Evolutionary conservation across 1,140 invertebrate species (phyloP).

Genomic region (Tetragnatha versicolor): DNA sequence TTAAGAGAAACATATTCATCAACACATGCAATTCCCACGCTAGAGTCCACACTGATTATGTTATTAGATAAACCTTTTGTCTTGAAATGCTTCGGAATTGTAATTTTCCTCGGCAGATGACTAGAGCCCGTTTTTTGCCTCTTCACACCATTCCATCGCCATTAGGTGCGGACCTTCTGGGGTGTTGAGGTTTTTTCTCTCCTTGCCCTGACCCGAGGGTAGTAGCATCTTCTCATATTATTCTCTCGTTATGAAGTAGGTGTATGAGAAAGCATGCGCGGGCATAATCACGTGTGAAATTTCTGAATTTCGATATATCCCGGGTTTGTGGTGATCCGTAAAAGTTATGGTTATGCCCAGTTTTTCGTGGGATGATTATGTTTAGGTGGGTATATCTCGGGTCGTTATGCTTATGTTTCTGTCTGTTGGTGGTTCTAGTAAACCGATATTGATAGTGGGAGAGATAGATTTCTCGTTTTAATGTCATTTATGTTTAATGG

Average conservation of each 20-base stretch:
- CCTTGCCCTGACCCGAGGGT: not conserved
- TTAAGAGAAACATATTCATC: conserved; percentile 38
- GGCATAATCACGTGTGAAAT: conserved; percentile 49
- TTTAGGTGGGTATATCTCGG: too few relatives aligned
- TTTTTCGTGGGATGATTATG: too few relatives aligned
- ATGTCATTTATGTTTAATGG: too few relatives aligned
- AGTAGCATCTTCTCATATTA: conserved; percentile 26
- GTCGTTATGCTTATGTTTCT: too few relatives aligned
- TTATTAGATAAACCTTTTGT: conserved; percentile 50
- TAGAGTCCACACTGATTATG: conserved; percentile 16
- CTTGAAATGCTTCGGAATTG: conserved; percentile 24
- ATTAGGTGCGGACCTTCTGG: conserved; percentile 4
- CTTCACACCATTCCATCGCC: conserved; percentile 36
- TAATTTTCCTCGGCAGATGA: conserved; percentile 38
- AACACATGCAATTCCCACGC: conserved; percentile 10
- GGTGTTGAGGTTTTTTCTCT: not conserved
- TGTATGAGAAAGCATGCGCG: conserved; percentile 29
- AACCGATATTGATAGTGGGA: too few relatives aligned
- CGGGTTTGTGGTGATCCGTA: too few relatives aligned
- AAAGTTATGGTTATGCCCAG: too few relatives aligned
- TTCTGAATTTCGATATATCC: not conserved
- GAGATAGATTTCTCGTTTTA: too few relatives aligned
- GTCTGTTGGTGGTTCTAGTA: too few relatives aligned
- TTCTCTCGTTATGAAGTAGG: conserved; percentile 34
- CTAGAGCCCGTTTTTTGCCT: not conserved